Conservation (phyloP, 2,113 vertebrate species). For the Chionodraco myersi region DNA sequence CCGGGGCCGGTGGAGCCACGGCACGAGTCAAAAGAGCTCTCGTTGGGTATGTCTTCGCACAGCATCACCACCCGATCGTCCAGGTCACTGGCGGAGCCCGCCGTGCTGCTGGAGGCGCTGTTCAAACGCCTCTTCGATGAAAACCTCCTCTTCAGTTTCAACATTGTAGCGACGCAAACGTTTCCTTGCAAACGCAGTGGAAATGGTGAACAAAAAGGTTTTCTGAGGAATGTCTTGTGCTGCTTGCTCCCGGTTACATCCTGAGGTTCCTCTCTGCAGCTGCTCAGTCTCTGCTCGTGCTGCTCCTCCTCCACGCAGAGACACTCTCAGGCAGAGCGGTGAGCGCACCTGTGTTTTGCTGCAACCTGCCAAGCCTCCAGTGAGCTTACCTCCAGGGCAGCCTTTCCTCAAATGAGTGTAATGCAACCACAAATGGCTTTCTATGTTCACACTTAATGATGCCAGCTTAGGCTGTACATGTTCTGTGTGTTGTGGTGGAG, state of each 20-base stretch:
- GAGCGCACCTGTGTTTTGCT: constrained; percentile 61
- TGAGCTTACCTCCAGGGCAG: constrained; percentile 51
- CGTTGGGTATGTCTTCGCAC: constrained; percentile 77
- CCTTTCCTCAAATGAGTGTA: constrained; percentile 22
- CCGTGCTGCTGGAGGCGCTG: constrained; percentile 66
- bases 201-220: not conserved
- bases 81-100: constrained; percentile 66
- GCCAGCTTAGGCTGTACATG: constrained; percentile 7
- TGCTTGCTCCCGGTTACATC: not conserved
- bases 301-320: constrained; percentile 9
- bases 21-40: constrained; percentile 49
- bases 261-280: constrained; percentile 12
- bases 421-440: constrained; percentile 45
- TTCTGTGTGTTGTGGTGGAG: not conserved
- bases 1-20: constrained; percentile 36
- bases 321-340: constrained; percentile 7
- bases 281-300: constrained; percentile 8
- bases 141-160: constrained; percentile 75
- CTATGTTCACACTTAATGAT: not conserved
- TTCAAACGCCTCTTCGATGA: constrained; percentile 41
- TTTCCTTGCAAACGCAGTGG: not conserved
- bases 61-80: constrained; percentile 82
- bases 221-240: not conserved
- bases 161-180: constrained; percentile 42
- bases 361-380: constrained; percentile 66